Conservation (phyloP, 1,140 invertebrate genomes). For the Lepidotrigona ventralis region DNA sequence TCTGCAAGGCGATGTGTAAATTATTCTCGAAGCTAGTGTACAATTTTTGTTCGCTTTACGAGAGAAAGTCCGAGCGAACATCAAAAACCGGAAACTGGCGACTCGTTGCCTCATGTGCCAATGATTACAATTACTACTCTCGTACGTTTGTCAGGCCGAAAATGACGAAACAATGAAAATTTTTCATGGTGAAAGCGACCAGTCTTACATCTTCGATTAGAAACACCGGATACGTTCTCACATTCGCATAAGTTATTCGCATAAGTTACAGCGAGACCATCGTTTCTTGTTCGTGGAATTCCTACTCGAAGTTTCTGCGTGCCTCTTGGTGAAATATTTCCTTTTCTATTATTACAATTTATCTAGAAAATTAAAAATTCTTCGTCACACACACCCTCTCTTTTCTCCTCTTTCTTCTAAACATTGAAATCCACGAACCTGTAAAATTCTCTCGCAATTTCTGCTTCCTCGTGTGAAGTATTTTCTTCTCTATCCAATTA, state of each 20-base stretch:
- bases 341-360: too few species aligned
- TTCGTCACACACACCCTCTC: too few species aligned
- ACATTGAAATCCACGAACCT: too few species aligned
- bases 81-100: neutral
- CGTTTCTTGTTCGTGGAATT: neutral
- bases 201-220: neutral
- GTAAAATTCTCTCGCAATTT: too few species aligned
- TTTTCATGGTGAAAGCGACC: constrained; percentile 39
- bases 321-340: too few species aligned
- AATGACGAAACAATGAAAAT: constrained; percentile 38
- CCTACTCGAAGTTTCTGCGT: neutral
- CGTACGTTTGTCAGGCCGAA: neutral
- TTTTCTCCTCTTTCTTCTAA: too few species aligned
- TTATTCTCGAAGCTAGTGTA: neutral
- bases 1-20: neutral
- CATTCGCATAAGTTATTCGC: constrained; percentile 13
- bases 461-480: too few species aligned
- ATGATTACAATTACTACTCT: neutral
- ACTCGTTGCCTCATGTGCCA: neutral
- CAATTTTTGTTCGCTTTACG: neutral
- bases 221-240: neutral
- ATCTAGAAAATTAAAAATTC: too few species aligned
- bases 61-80: neutral
- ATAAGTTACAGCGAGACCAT: neutral
- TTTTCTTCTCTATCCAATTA: too few species aligned